A percentile compares a stretch with the other conserved stretches of the same genome.
These are phyloP conservation scores for Forbesichthys papilliferus DNA, from an alignment of 2,113 vertebrate genomes.

Conservation along the genomic window DNA sequence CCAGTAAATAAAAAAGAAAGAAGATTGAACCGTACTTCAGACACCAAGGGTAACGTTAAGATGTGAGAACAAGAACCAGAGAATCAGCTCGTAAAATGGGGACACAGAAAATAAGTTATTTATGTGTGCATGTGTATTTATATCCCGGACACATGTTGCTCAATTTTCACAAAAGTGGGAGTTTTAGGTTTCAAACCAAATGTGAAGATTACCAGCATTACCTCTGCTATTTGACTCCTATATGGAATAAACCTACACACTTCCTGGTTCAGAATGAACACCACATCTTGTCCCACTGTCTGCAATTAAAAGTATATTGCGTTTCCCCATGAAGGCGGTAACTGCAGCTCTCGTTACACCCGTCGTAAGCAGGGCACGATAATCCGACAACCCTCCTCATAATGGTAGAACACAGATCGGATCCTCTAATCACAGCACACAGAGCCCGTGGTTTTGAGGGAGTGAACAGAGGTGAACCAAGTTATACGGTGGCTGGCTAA, in stretches of 20 bases:
- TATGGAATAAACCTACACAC: not conserved
- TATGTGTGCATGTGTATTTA: not conserved
- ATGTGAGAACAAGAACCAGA: slow-evolving; percentile 27
- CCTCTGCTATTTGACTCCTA: slow-evolving; percentile 23
- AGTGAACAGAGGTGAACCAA: slow-evolving; percentile 53
- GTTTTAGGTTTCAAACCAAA: slow-evolving; percentile 46
- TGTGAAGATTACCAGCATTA: slow-evolving; percentile 15
- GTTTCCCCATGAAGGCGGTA: slow-evolving; percentile 46
- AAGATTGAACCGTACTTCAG: slow-evolving; percentile 37
- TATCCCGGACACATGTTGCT: not conserved
- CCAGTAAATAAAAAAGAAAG: slow-evolving; percentile 31
- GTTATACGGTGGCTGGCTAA: slow-evolving; percentile 29
- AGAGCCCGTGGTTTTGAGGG: slow-evolving; percentile 56
- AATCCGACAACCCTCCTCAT: slow-evolving; percentile 36
- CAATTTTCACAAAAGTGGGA: slow-evolving; percentile 32
- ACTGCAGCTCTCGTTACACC: slow-evolving; percentile 56
- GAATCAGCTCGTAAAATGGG: slow-evolving; percentile 19
- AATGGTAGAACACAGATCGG: slow-evolving; percentile 52
- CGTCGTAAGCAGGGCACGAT: slow-evolving; percentile 51
- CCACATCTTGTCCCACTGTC: slow-evolving; percentile 50
- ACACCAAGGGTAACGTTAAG: slow-evolving; percentile 40
- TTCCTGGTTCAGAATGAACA: not conserved
- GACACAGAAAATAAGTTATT: slow-evolving; percentile 13
- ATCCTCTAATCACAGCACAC: slow-evolving; percentile 61
- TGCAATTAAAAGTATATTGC: slow-evolving; percentile 35